phyloP scores from a whole-genome alignment of 2,113 vertebrate species.

The Melozone crissalis region DNA sequence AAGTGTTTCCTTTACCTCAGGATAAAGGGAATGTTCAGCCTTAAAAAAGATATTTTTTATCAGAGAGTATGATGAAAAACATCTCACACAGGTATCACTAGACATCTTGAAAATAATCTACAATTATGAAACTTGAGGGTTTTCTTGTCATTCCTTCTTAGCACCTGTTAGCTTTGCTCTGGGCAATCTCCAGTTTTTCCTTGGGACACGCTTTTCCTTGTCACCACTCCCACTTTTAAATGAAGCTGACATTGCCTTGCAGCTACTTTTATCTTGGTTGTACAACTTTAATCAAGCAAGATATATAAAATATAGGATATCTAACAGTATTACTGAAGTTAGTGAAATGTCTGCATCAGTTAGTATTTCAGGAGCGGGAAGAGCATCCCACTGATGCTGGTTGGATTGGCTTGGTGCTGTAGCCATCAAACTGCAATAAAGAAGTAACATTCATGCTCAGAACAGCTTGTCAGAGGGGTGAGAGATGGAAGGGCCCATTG shows the following conservation, averaged over 20 bases:
- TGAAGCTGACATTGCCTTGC: neutral
- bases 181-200: neutral
- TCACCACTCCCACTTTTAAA: neutral
- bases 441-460: neutral
- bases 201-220: neutral
- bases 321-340: neutral
- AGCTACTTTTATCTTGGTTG: neutral
- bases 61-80: neutral
- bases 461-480: rapidly evolving
- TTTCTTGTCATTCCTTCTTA: neutral
- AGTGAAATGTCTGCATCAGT: neutral
- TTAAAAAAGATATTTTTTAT: neutral
- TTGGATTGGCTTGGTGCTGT: neutral
- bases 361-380: neutral
- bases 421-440: neutral
- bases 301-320: neutral
- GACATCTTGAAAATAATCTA: neutral
- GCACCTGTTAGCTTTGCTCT: neutral
- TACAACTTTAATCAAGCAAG: neutral
- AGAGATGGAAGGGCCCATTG: neutral
- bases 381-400: neutral
- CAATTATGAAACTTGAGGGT: neutral
- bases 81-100: neutral
- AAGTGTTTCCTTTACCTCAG: neutral
- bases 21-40: neutral